Evolutionary conservation across 2,797 vertebrate genomes (phyloP).

Genomic region (Sebastes nivosus): DNA sequence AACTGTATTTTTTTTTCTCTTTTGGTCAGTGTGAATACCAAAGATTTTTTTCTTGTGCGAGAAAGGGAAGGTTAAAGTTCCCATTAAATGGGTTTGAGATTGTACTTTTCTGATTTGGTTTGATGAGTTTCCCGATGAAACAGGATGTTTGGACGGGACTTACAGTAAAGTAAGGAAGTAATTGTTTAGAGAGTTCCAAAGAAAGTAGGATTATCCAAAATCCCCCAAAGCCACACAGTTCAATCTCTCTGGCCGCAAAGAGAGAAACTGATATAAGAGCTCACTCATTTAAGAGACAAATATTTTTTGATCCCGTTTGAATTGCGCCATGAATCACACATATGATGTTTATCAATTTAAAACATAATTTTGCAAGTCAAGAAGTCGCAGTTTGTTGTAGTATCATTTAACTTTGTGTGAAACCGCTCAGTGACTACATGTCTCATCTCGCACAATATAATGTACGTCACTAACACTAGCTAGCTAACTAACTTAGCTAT

Average conservation of each 20-base stretch:
- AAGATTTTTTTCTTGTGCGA: not conserved
- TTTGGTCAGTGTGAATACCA: slow-evolving; percentile 14
- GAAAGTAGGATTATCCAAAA: not conserved
- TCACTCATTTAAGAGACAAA: not conserved
- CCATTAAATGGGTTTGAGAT: not conserved
- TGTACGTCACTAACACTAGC: too few species aligned
- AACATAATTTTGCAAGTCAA: too few species aligned
- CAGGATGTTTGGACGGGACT: slow-evolving; percentile 47
- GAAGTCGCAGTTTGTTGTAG: too few species aligned
- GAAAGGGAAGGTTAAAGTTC: not conserved
- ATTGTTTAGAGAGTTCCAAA: slow-evolving; percentile 19
- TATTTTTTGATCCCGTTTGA: too few species aligned
- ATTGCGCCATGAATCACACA: too few species aligned
- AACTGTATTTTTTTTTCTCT: not conserved
- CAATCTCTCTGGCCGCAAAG: not conserved
- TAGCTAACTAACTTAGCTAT: too few species aligned
- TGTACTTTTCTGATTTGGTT: not conserved
- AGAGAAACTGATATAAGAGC: not conserved
- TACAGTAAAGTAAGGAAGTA: slow-evolving; percentile 13
- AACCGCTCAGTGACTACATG: too few species aligned
- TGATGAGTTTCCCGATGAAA: slow-evolving; percentile 22
- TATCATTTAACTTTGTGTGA: not conserved
- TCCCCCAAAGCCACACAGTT: not conserved
- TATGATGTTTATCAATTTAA: too few species aligned
- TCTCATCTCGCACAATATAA: too few species aligned